Evolutionary conservation across 2,888 invertebrate genomes (phyloP), one percentile per base, ranked within the genome.

Genomic region (Cephonodes hylas): DNA sequence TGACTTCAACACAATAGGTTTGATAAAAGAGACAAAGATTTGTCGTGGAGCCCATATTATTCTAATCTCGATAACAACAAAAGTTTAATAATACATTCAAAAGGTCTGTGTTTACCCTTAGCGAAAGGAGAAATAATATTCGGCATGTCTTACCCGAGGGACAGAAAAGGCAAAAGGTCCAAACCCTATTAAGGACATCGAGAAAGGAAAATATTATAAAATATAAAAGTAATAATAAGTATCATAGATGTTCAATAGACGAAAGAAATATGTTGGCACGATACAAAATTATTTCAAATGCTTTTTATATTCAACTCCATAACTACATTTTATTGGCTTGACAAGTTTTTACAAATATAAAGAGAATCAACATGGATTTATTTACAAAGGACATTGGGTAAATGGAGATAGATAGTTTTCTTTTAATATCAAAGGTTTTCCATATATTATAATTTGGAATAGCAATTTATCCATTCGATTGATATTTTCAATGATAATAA

Each of bases 21-120:
- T 38, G 69, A 72, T 70, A 75, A 75, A 79, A 69, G 68, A 72
- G 68, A 75, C 70, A 66, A 68, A 76, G 70, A 78, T 79, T 76
- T 74, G 74, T 80, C 73, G 70, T 69, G 76, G 72, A 69, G 64
- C 71, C 75, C 73, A 75, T 80, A 83, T 83, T 81, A 81, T 83
- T 81, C 72, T 84, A 82, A 84, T 84, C 80, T 78, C 74, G 80
- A 81, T 82, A 84, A 83, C 84, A 86, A 83, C 82, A 81, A 85
- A 87, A 87, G 79, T 86, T 87, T 82, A 83, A 84, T 84, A 86
- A 83, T 80, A 86, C 84, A 82, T 85, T 84, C 79, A 84, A 83
- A 85, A 81, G 81, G 81, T 78, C 78, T 70, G 69, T 78, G 78
- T 80, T 82, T 79, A 77, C 75, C 83, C 76, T 80, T 77, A 78